phyloP scores from a whole-genome alignment of 1,140 invertebrate genomes.

The Scaptomyza hsui region DNA sequence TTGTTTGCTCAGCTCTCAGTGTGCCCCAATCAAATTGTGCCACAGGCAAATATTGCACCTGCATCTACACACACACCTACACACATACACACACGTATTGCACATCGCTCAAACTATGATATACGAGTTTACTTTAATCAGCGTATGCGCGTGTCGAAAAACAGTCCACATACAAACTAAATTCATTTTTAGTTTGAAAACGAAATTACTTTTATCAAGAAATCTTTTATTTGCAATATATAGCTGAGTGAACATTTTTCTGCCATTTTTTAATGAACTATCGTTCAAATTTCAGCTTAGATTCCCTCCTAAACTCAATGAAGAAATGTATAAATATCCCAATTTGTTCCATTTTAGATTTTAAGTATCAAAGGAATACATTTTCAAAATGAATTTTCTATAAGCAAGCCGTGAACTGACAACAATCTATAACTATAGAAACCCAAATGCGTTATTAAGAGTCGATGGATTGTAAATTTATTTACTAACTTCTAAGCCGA shows the following conservation, averaged over 20 bases:
- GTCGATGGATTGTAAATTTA: not conserved
- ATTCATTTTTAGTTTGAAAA: not conserved
- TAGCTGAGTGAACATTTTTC: no score
- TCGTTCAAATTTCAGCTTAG: no score
- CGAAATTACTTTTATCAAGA: not conserved
- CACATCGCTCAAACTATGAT: not conserved
- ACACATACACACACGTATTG: not conserved
- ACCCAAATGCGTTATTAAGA: no score
- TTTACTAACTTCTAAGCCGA: not conserved
- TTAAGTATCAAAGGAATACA: no score
- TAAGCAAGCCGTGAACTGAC: no score
- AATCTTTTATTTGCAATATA: not conserved
- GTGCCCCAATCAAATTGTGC: conserved; percentile 8
- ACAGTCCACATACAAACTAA: not conserved
- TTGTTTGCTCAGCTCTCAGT: conserved; percentile 46
- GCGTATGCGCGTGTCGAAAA: not conserved
- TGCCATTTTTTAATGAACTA: no score
- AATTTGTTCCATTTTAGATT: no score
- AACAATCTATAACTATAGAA: not conserved
- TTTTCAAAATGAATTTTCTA: no score
- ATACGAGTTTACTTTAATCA: not conserved
- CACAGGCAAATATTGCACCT: not conserved
- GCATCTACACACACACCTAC: not conserved
- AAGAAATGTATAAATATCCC: no score
- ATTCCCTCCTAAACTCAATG: no score